A percentile compares a stretch with the other conserved stretches of the same genome.
Conservation (phyloP, 53 echinoderm and acorn worm species). For the Paelopatides confundens region DNA sequence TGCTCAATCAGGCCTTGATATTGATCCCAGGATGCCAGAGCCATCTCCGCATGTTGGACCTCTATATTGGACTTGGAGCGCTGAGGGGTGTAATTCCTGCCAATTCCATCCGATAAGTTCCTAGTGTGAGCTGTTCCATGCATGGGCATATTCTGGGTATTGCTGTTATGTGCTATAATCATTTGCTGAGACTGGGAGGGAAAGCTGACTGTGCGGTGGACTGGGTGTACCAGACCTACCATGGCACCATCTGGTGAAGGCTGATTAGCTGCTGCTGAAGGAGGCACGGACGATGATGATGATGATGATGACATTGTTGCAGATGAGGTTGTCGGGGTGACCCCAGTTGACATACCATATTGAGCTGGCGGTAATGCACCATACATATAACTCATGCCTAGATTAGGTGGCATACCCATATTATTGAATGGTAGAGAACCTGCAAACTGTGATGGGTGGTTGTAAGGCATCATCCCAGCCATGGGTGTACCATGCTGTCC, state of each 20-base stretch:
- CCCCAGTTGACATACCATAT: neutral
- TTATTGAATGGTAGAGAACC: constrained; percentile 7
- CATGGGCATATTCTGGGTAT: constrained; percentile 17
- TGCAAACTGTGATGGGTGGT: constrained; percentile 6
- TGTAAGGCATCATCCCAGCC: constrained; percentile 7
- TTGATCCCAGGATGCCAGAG: neutral
- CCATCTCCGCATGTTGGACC: constrained; percentile 19
- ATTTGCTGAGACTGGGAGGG: constrained; percentile 3
- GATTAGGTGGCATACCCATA: constrained; percentile 37
- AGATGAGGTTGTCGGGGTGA: constrained; percentile 23
- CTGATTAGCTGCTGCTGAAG: neutral
- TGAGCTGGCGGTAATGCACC: neutral
- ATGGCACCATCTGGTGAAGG: constrained; percentile 19
- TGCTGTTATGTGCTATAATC: neutral
- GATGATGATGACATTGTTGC: neutral
- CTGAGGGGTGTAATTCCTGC: neutral
- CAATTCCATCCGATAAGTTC: constrained; percentile 10
- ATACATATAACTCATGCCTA: constrained; percentile 29
- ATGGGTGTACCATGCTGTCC: constrained; percentile 24
- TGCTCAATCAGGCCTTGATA: neutral
- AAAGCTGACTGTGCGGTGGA: constrained; percentile 40
- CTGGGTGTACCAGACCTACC: constrained; percentile 14
- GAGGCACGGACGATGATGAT: neutral
- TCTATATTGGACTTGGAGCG: constrained; percentile 37
- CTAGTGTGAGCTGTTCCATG: constrained; percentile 30